phyloP scores from a whole-genome alignment of 2,113 vertebrate genomes.

The Bombycilla garrulus region DNA sequence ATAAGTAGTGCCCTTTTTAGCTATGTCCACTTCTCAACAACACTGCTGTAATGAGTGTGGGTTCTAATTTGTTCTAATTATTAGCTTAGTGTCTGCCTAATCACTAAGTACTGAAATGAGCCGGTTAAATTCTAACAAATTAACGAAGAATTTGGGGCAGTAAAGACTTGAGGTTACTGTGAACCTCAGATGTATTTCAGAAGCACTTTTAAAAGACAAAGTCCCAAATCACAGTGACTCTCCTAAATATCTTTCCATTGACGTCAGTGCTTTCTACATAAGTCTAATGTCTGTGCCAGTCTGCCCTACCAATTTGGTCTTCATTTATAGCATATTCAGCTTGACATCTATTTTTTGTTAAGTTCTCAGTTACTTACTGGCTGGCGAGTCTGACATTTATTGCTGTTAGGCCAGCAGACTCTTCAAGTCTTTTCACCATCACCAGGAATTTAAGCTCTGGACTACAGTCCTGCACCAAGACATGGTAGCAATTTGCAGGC shows the following conservation, averaged over 20 bases:
- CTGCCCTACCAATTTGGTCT: neutral
- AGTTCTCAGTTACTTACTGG: slow-evolving; percentile 71
- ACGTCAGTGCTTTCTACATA: neutral
- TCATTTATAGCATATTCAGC: neutral
- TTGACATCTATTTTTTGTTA: neutral
- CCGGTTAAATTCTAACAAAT: neutral
- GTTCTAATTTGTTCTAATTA: slow-evolving; percentile 12
- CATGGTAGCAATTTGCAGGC: slow-evolving; percentile 77
- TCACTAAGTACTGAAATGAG: neutral
- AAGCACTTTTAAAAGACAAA: neutral
- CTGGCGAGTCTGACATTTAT: slow-evolving; percentile 72
- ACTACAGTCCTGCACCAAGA: slow-evolving; percentile 82
- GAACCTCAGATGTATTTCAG: neutral
- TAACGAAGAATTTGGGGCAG: neutral
- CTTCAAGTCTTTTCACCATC: slow-evolving; percentile 71
- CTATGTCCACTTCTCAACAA: neutral
- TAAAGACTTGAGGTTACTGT: neutral
- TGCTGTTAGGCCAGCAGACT: slow-evolving; percentile 41
- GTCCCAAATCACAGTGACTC: neutral
- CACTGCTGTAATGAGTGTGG: neutral
- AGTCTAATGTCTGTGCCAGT: neutral
- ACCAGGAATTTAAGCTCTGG: slow-evolving; percentile 80
- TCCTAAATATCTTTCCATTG: neutral
- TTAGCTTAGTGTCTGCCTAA: neutral
- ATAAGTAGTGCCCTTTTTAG: neutral